Evolutionary conservation across 1,140 invertebrate species (phyloP), one percentile per base, ranked within the genome.

Genomic region (Polypedilum vanderplanki): DNA sequence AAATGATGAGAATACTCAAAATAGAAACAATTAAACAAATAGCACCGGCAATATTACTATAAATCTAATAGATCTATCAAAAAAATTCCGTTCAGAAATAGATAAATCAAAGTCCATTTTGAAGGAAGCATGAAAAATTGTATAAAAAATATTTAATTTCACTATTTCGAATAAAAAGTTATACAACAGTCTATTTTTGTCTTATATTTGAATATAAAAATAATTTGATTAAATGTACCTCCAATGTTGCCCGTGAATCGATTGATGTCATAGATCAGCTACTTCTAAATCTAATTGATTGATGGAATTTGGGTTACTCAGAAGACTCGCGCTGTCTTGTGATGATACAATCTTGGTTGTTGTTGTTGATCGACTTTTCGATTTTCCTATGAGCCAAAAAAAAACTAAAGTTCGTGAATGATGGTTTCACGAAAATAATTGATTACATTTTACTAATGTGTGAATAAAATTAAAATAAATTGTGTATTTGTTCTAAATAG

Each of bases 11-110:
- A 83, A 90, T 87, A 81, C 88, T 89, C 83, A 90, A 85, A 85
- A 90, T 89, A 75, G 87, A 88, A 85, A 87, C 88, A 83, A 90
- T 88, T 83, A 90, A 89, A 81, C 87, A 87, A 81, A 87, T 77
- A 89, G 86, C 78, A 89, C 87, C 77, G 88, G 87, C 81, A 90
- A 83, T 79, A 89, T 85, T 79, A 90, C 85, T 81, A 88, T 84
- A 78, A 88, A 86, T 79, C 87, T 87, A 78, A 89, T 82, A 78
- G 87, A 89, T 80, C 87, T 87, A 81, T 8, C n/a, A 80, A 80
- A 79, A 22, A 70, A 79, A 77, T 75, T 75, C n/a, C n/a, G 67
- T 57, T 15, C 3, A 73, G 74, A 74, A 41, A 76, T n/a, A 75
- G 15, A 17, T 33, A n/a, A 15, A 46, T 18, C 33, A 33, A 74